phyloP scores from a whole-genome alignment of 2,797 vertebrate species.

The Catamblyrhynchus diadema region DNA sequence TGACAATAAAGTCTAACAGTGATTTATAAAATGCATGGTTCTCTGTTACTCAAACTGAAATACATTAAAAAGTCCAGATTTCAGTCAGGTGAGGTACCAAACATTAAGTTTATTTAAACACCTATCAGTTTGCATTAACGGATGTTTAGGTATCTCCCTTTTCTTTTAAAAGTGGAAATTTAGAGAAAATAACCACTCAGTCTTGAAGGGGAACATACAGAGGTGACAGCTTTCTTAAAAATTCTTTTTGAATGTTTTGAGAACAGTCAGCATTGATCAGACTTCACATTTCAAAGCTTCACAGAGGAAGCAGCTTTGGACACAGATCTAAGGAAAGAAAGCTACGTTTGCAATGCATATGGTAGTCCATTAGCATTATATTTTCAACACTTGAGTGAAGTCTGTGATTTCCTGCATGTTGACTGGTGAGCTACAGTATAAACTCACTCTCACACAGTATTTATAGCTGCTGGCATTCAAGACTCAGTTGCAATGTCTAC shows the following conservation, averaged over 20 bases:
- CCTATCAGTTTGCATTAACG: background rate
- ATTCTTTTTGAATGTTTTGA: constrained; percentile 57
- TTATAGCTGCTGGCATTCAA: constrained; percentile 29
- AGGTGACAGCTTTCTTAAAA: constrained; percentile 51
- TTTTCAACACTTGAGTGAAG: constrained; percentile 42
- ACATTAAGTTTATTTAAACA: background rate
- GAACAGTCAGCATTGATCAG: constrained; percentile 37
- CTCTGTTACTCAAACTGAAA: background rate
- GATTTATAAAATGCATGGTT: background rate
- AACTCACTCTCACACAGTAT: constrained; percentile 20
- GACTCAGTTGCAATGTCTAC: background rate
- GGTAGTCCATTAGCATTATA: constrained; percentile 53
- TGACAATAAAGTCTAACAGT: background rate
- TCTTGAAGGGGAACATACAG: background rate
- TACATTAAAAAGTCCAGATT: background rate
- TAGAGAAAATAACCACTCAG: background rate
- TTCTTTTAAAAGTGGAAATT: background rate
- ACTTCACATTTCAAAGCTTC: constrained; percentile 45
- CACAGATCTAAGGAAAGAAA: constrained; percentile 49
- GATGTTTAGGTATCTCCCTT: background rate
- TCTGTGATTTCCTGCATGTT: constrained; percentile 29
- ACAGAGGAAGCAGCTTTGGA: constrained; percentile 34
- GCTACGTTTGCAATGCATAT: constrained; percentile 40
- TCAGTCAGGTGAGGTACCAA: background rate
- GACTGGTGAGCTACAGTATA: constrained; percentile 24